phyloP scores from a whole-genome alignment of 2,797 vertebrate species.

The Phataginus tricuspis region DNA sequence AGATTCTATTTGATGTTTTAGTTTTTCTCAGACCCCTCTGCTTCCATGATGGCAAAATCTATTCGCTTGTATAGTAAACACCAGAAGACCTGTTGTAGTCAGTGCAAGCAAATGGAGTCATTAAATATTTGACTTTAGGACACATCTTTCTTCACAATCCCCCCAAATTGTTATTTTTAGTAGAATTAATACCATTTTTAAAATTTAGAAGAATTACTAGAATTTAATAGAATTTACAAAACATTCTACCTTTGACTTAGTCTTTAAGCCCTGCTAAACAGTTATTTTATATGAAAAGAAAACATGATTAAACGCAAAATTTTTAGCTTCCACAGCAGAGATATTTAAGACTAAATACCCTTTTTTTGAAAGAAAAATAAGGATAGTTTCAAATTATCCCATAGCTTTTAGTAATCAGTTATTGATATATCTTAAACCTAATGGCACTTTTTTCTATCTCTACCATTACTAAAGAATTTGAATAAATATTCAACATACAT shows the following conservation, averaged over 20 bases:
- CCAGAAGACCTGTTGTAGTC: not conserved
- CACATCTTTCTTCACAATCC: not conserved
- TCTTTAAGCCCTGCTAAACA: not conserved
- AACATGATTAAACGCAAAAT: not conserved
- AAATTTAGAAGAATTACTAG: too few relatives aligned
- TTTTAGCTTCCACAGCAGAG: not conserved
- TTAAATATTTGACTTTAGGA: not conserved
- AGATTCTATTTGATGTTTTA: not conserved
- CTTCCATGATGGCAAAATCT: not conserved
- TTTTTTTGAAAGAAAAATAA: not conserved
- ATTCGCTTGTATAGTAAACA: not conserved
- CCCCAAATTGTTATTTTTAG: not conserved
- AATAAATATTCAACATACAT: not conserved
- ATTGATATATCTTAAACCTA: not conserved
- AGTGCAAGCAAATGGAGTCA: not conserved
- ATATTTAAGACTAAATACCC: not conserved
- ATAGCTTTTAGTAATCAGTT: not conserved
- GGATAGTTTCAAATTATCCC: not conserved
- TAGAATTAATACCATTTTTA: not conserved
- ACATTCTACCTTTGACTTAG: constrained; percentile 28
- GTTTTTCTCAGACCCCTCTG: not conserved
- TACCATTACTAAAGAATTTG: not conserved
- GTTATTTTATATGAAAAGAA: constrained; percentile 15
- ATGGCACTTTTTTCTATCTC: not conserved
- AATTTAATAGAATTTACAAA: not conserved